phyloP scores from a whole-genome alignment of 2,797 vertebrate species.

The Emydoidea blandingii region DNA sequence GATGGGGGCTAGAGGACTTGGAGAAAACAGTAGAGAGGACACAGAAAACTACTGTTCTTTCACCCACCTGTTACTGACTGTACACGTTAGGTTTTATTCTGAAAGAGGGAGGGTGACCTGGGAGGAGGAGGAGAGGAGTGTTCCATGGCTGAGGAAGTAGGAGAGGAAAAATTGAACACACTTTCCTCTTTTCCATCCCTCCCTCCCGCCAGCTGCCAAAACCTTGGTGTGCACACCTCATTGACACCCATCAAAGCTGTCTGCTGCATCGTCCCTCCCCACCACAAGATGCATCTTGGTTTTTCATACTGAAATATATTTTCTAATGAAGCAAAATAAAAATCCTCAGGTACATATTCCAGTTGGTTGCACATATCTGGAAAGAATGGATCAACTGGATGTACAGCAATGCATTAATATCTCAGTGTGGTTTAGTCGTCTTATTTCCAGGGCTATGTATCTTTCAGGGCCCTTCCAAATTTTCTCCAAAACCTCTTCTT shows the following conservation, averaged over 20 bases:
- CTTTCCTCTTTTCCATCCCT: neutral
- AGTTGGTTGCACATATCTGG: neutral
- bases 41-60: neutral
- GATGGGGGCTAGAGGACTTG: neutral
- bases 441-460: neutral
- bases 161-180: neutral
- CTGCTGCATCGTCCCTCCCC: neutral
- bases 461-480: neutral
- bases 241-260: neutral
- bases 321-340: constrained; percentile 15
- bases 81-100: neutral
- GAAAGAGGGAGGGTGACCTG: neutral
- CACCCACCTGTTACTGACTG: neutral
- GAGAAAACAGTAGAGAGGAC: neutral
- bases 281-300: neutral
- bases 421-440: neutral
- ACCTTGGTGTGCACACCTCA: neutral
- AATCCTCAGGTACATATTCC: neutral
- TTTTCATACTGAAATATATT: neutral
- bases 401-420: neutral
- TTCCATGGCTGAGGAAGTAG: neutral
- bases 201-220: neutral
- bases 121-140: neutral
- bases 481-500: neutral
- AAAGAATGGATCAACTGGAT: neutral